A percentile compares a stretch with the other conserved stretches of the same genome.
Conservation (phyloP, 2,797 vertebrate species). For the Perodicticus potto region DNA sequence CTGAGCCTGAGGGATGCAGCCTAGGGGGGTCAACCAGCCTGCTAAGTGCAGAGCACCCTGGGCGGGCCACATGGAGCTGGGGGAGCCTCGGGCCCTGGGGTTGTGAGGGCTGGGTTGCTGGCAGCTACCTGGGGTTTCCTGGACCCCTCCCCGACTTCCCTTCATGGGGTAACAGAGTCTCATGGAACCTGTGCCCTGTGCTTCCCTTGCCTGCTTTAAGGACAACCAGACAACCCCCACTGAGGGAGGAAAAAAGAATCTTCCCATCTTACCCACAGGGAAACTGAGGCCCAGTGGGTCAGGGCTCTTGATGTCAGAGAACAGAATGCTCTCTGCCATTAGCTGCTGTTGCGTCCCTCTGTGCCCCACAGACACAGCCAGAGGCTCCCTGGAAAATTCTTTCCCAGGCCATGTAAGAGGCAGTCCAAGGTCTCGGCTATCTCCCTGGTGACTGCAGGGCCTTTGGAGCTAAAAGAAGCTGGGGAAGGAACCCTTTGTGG, state of each 20-base stretch:
- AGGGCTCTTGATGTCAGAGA: not conserved
- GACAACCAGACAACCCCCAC: fast-evolving
- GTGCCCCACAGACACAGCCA: fast-evolving
- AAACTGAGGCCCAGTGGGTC: not conserved
- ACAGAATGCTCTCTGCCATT: fast-evolving
- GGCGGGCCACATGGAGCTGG: not conserved
- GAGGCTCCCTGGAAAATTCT: not conserved
- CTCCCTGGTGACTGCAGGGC: too few species aligned
- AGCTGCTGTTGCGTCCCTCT: not conserved
- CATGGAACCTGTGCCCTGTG: not conserved
- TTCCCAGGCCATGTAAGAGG: fast-evolving
- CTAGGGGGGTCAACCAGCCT: too few species aligned
- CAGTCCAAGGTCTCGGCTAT: not conserved
- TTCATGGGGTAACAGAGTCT: not conserved
- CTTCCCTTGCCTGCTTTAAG: not conserved
- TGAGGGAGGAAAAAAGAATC: not conserved
- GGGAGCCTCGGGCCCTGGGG: not conserved
- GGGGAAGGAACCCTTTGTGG: fast-evolving
- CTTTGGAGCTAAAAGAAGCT: not conserved
- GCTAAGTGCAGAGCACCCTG: too few species aligned
- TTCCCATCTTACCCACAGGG: not conserved
- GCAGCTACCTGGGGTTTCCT: not conserved
- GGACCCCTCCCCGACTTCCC: not conserved
- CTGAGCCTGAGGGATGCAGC: not conserved
- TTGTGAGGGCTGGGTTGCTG: fast-evolving